phyloP scores from a whole-genome alignment of 2,888 invertebrate genomes.

The Cataglyphis cursor region DNA sequence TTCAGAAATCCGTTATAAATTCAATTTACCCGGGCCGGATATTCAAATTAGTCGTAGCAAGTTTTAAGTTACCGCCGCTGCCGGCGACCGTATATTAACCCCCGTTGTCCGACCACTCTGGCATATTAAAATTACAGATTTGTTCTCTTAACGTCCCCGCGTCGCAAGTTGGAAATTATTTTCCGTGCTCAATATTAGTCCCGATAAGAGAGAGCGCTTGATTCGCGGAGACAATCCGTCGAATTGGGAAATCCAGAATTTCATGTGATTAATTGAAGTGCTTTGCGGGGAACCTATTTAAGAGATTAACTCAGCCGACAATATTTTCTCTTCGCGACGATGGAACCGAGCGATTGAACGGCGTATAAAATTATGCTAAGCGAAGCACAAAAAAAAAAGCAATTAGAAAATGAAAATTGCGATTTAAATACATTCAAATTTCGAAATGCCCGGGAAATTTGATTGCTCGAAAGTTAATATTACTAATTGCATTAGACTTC shows the following conservation, averaged over 20 bases:
- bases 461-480: slow-evolving; percentile 11
- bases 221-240: not conserved
- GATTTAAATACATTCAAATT: slow-evolving; percentile 7
- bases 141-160: slow-evolving; percentile 48
- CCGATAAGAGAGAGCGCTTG: slow-evolving; percentile 30
- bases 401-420: slow-evolving; percentile 3
- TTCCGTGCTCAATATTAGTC: slow-evolving; percentile 30
- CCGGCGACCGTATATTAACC: slow-evolving; percentile 54
- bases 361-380: slow-evolving; percentile 2
- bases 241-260: slow-evolving; percentile 39
- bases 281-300: not conserved
- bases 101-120: slow-evolving; percentile 51
- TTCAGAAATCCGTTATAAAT: slow-evolving; percentile 59
- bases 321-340: slow-evolving; percentile 26
- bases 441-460: not conserved
- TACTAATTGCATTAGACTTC: not conserved
- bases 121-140: slow-evolving; percentile 56
- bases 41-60: slow-evolving; percentile 59
- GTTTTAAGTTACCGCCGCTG: slow-evolving; percentile 54
- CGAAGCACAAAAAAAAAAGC: not conserved
- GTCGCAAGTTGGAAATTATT: slow-evolving; percentile 45
- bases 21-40: slow-evolving; percentile 55
- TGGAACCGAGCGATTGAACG: not conserved
- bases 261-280: slow-evolving; percentile 28
- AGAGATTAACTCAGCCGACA: slow-evolving; percentile 25